These are phyloP conservation scores for Neosilurus mollespiculum DNA, from an alignment of 2,797 vertebrate species.

Conservation along the genomic window DNA sequence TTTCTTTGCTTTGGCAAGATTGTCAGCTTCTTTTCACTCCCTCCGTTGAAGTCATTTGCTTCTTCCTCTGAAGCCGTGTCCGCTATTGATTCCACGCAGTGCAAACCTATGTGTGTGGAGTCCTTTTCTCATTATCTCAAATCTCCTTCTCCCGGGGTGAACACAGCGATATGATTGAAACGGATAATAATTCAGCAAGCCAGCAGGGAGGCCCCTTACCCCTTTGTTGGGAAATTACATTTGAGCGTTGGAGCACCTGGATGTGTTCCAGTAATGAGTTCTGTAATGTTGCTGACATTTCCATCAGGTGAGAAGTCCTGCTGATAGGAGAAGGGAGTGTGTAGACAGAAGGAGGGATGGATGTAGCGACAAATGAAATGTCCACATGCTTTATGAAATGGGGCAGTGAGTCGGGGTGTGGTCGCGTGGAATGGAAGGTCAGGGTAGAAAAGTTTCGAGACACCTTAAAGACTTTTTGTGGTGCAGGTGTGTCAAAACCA, in stretches of 20 bases:
- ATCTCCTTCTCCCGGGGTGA: conserved; percentile 32
- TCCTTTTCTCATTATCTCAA: conserved; percentile 35
- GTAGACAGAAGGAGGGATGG: neutral
- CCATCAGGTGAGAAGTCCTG: conserved; percentile 39
- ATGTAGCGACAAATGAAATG: neutral
- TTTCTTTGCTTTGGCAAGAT: neutral
- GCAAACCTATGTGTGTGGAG: conserved; percentile 3
- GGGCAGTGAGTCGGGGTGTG: neutral
- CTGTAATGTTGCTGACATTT: conserved; percentile 58
- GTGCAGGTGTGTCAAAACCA: neutral
- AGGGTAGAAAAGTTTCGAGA: neutral
- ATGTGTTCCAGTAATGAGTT: conserved; percentile 50
- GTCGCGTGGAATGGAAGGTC: neutral
- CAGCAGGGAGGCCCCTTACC: conserved; percentile 29
- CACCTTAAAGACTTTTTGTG: no score
- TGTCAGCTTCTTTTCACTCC: neutral
- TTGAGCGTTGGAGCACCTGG: conserved; percentile 49
- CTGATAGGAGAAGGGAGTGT: conserved; percentile 25
- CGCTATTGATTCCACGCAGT: conserved; percentile 30
- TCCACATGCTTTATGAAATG: neutral
- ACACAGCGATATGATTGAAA: conserved; percentile 28
- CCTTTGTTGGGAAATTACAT: conserved; percentile 51
- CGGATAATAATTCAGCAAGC: conserved; percentile 28
- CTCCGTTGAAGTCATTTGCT: conserved; percentile 10
- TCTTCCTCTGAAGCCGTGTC: conserved; percentile 8